A percentile compares a stretch with the other conserved stretches of the same genome.
Evolutionary conservation across 2,888 invertebrate genomes (phyloP).

Genomic region (Pyrrhosoma nymphula): DNA sequence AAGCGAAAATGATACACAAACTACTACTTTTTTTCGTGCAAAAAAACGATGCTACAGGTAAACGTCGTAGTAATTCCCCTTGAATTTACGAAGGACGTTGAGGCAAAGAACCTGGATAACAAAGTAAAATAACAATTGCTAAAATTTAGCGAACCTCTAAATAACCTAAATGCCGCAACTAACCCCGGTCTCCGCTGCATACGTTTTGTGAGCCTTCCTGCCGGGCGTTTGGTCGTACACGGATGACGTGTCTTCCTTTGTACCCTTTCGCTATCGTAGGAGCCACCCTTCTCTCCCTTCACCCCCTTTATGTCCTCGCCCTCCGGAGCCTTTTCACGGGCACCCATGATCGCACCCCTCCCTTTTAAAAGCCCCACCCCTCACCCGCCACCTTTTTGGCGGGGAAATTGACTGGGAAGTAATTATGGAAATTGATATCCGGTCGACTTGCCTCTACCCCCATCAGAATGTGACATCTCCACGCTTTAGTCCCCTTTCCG

Average conservation of each 20-base stretch:
- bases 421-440: conserved; percentile 67
- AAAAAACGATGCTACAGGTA: no score
- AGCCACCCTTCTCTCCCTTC: not conserved
- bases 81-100: no score
- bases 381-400: conserved; percentile 17
- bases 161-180: no score
- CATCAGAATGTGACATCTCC: conserved; percentile 66
- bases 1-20: no score
- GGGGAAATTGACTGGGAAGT: conserved; percentile 67
- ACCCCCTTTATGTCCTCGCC: not conserved
- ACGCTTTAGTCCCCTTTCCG: conserved; percentile 30
- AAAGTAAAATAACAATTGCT: no score
- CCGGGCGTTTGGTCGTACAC: no score
- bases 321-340: conserved; percentile 30
- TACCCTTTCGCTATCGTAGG: not conserved
- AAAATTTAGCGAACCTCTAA: no score
- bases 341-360: conserved; percentile 20
- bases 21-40: no score
- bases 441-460: conserved; percentile 61
- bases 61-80: no score
- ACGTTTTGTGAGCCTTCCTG: no score
- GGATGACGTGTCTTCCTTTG: not conserved
- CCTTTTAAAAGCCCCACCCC: not conserved
- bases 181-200: no score
- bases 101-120: no score